Evolutionary conservation across 2,113 vertebrate species (phyloP).

Genomic region (Pangasianodon gigas): DNA sequence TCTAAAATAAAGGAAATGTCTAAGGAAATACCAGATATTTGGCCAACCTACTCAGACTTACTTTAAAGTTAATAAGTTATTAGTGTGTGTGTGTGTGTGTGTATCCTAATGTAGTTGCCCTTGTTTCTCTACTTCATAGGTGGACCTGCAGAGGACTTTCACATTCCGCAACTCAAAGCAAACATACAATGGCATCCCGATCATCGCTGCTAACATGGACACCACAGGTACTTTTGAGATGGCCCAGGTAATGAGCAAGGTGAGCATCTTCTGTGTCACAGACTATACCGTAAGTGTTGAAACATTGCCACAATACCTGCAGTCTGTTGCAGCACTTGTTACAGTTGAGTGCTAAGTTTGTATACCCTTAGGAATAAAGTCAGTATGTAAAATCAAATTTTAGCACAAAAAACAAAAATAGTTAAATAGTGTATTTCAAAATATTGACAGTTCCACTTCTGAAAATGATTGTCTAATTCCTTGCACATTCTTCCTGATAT

Average conservation of each 20-base stretch:
- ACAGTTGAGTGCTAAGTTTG: background rate
- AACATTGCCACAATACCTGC: background rate
- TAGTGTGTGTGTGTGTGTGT: background rate
- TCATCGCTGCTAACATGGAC: constrained; percentile 99
- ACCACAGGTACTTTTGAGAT: constrained; percentile 98
- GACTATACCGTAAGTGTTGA: background rate
- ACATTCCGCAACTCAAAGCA: constrained; percentile 98
- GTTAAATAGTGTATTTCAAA: background rate
- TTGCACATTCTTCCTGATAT: background rate
- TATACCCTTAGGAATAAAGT: background rate
- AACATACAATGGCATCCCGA: constrained; percentile 91
- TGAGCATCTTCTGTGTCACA: constrained; percentile 62
- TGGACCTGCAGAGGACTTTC: constrained; percentile 89
- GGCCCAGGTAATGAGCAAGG: constrained; percentile 90
- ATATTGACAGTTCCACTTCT: background rate
- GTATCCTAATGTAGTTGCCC: background rate
- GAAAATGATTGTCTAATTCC: background rate
- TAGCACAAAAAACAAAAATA: background rate
- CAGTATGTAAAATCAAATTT: background rate
- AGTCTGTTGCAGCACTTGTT: background rate
- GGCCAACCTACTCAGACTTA: background rate
- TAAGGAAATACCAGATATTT: background rate
- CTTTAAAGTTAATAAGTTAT: background rate
- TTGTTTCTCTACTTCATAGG: constrained; percentile 68
- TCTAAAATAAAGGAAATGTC: background rate